Base-by-base conservation (phyloP, 30 jellyfish, hydroid and myxozoan species). In the Hydractinia echinata region DNA sequence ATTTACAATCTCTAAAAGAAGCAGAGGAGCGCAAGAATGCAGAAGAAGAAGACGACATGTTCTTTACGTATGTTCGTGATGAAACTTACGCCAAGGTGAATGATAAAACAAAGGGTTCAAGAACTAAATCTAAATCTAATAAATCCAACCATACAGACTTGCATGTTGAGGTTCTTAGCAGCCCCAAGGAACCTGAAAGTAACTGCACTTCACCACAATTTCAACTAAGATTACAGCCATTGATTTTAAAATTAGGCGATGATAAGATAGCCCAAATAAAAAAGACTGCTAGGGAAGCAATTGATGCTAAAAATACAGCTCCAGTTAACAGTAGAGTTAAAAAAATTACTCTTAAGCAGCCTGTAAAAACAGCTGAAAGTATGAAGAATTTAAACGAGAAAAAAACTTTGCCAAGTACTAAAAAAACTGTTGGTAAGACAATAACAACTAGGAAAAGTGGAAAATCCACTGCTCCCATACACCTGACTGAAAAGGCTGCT, bases 1-100 rank as follows among this genome's bases (percentile, higher is more conserved):
- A 92, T 77, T 69, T 92, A 82, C 98, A 87, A 62, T 95, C 98
- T 13, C 66, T 82, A 77, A 92, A 92, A 73, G 98, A 92, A 76
- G 98, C 96, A 19, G 96, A 87, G 86, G 98, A 92, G 93, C 95
- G 95, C 49, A 84, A 82, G 72, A 87, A 92, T 62, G 98, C 98
- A 1, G 94, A 82, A 51, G 95, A 92, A 80, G 98, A 92, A 61
- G 98, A 92, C 72, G 98, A 92, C 82, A 92, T 92, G 98, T 87
- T 92, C 82, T 92, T 83, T 92, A 92, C 98, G 1, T 92, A 92
- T 83, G 89, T 89, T 7, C 83, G 88, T 16, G 98, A 92, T 52
- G 95, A 87, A n/a, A 64, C 87, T 20, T 86, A 86, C 72, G 84
- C 85, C 49, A 92, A 91, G 97, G 97, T 91, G 93, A 88, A 80